Conservation (phyloP, 30 jellyfish, hydroid and myxozoan genomes). For the Clytia hemisphaerica region DNA sequence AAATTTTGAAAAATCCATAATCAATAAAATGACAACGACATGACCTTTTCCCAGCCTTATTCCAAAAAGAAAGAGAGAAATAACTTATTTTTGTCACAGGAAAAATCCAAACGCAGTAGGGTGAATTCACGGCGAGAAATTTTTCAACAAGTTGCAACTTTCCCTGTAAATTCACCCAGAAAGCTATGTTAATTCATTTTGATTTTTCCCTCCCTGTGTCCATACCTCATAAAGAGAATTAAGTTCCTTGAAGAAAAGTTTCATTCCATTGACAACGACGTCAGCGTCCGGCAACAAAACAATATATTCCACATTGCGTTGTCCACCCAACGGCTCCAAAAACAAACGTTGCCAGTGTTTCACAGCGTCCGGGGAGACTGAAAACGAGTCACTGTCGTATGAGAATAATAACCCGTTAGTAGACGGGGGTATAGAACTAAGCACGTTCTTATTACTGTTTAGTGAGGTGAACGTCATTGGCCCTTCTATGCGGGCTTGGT, state of each 20-base stretch:
- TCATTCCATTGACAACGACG: constrained; percentile 64
- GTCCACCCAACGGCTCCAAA: constrained; percentile 91
- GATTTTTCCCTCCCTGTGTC: neutral
- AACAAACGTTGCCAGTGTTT: constrained; percentile 66
- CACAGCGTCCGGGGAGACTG: constrained; percentile 74
- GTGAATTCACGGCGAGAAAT: no score
- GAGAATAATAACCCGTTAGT: constrained; percentile 56
- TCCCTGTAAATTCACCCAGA: no score
- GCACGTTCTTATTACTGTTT: constrained; percentile 51
- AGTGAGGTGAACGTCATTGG: constrained; percentile 54
- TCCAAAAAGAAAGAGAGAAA: no score
- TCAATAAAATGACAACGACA: no score
- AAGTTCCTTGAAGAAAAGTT: constrained; percentile 80
- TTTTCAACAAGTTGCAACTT: no score
- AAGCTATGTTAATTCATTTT: neutral
- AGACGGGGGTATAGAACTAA: constrained; percentile 48
- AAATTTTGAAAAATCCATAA: no score
- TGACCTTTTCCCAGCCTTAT: no score
- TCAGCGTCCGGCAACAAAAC: constrained; percentile 95
- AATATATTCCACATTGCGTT: constrained; percentile 83
- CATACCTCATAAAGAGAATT: constrained; percentile 83
- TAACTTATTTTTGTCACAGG: no score
- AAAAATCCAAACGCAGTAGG: no score
- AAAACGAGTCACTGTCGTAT: constrained; percentile 79
- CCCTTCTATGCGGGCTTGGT: constrained; percentile 59